These are phyloP conservation scores for Amorpha juglandis DNA, from an alignment of 2,888 invertebrate genomes.

Conservation along the genomic window DNA sequence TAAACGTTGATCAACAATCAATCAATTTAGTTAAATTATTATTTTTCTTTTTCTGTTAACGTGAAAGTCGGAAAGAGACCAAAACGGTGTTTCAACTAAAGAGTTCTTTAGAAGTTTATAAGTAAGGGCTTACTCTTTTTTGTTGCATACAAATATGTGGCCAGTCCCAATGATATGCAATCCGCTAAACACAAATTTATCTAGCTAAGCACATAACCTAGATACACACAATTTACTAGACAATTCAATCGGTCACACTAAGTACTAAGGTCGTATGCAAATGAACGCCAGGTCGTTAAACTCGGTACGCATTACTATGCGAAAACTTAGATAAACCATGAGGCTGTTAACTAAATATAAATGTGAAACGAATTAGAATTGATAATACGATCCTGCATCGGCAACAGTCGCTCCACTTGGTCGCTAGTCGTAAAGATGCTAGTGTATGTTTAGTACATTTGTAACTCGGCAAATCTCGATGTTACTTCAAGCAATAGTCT, in stretches of 20 bases:
- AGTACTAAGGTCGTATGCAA: slow-evolving; percentile 55
- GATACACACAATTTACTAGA: slow-evolving; percentile 14
- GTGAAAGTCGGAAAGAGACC: too few species aligned
- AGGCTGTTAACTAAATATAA: slow-evolving; percentile 38
- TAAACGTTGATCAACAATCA: too few species aligned
- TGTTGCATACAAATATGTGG: too few species aligned
- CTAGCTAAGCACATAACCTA: background rate
- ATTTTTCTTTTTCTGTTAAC: too few species aligned
- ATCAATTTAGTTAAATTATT: too few species aligned
- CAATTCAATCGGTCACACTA: slow-evolving; percentile 28
- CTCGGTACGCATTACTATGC: slow-evolving; percentile 49
- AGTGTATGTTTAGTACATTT: slow-evolving; percentile 3
- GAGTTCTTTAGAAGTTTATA: too few species aligned
- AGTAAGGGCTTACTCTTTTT: too few species aligned
- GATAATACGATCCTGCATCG: slow-evolving; percentile 31
- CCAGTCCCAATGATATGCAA: background rate
- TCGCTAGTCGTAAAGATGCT: slow-evolving; percentile 20
- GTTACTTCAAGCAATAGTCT: background rate
- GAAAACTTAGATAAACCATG: slow-evolving; percentile 47
- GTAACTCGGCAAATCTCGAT: background rate
- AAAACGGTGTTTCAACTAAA: too few species aligned
- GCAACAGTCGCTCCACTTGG: slow-evolving; percentile 8
- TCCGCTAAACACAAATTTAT: background rate
- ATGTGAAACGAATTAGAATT: slow-evolving; percentile 37
- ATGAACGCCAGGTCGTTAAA: slow-evolving; percentile 42